phyloP scores from a whole-genome alignment of 2,888 invertebrate species.

The Lasioglossum calceatum region DNA sequence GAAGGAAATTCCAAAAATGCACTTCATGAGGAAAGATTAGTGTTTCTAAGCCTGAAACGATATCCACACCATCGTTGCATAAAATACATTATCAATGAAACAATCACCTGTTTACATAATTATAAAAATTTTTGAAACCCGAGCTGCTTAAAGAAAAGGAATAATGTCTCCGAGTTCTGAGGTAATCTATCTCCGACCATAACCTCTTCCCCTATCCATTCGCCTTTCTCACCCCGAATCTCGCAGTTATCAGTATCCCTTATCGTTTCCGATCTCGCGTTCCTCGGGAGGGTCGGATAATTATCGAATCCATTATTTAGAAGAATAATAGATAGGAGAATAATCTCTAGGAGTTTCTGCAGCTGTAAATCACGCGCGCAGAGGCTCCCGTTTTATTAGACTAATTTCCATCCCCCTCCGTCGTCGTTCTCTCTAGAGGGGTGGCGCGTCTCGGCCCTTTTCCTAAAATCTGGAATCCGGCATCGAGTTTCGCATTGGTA shows the following conservation, averaged over 20 bases:
- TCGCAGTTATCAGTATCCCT: background rate
- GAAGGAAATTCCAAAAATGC: background rate
- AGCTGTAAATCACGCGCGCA: conserved; percentile 2
- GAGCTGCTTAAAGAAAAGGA: background rate
- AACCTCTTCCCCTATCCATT: background rate
- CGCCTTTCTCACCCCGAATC: background rate
- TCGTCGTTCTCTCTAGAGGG: background rate
- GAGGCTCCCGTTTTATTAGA: conserved; percentile 26
- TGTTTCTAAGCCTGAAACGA: background rate
- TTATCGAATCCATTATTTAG: conserved; percentile 15
- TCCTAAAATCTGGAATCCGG: conserved; percentile 62
- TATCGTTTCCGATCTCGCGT: background rate
- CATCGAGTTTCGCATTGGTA: conserved; percentile 77
- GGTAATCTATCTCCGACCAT: background rate
- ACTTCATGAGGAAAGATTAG: background rate
- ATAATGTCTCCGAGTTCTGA: background rate
- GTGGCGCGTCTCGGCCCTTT: conserved; percentile 24
- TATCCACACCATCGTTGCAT: background rate
- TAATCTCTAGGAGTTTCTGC: background rate
- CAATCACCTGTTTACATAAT: no score
- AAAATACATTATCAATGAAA: background rate
- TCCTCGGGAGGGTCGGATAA: background rate
- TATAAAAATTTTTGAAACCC: background rate
- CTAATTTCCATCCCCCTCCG: conserved; percentile 28
- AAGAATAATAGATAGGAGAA: conserved; percentile 10